Base-by-base conservation (phyloP, 2,888 invertebrate genomes). In the Abrostola triplasia region DNA sequence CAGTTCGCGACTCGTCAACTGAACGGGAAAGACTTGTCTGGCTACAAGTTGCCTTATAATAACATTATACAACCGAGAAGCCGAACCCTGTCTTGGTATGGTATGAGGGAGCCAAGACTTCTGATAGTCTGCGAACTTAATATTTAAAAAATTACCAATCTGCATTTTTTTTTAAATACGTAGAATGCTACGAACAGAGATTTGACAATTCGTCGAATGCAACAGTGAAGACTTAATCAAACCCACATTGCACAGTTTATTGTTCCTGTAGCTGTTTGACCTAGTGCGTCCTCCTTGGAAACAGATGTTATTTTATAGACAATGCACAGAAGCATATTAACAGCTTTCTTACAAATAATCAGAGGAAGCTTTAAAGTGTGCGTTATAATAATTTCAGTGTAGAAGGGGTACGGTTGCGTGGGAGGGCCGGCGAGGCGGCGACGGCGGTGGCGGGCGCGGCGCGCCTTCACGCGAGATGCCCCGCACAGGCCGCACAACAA, bases 21-120 rank as follows among this genome's bases (percentile, higher is more conserved):
- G 77, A 88, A 86, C 88, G 67, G 84, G 87, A 83, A 86, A 82
- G 77, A 85, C 89, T 77, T 59, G 88, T 85, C 80, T 76, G 60
- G 63, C 35, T 72, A 75, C 83, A 80, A 77, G 71, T 79, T 82
- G 63, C 79, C 80, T 79, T 87, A 73, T 60, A 68, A 61, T 63
- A 72, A 62, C 52, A 66, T 68, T 62, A 61, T 75, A 63, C 59
- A 58, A 58, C 40, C 52, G 36, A 38, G 37, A 41, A 37, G 49
- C 37, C 36, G 51, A 40, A 24, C 42, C n/a, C 56, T 11, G 41
- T 41, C 37, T 35, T 24, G 12, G 36, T 50, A 9, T 38, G 36
- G 37, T 13, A 38, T n/a, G 44, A 50, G 9, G 54, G 44, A 40
- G 37, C 8, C 47, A 40, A 13, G 9, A 63, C 35, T 44, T 65